phyloP scores from a whole-genome alignment of 2,888 invertebrate genomes.

The Rambutsinella grinnellia region DNA sequence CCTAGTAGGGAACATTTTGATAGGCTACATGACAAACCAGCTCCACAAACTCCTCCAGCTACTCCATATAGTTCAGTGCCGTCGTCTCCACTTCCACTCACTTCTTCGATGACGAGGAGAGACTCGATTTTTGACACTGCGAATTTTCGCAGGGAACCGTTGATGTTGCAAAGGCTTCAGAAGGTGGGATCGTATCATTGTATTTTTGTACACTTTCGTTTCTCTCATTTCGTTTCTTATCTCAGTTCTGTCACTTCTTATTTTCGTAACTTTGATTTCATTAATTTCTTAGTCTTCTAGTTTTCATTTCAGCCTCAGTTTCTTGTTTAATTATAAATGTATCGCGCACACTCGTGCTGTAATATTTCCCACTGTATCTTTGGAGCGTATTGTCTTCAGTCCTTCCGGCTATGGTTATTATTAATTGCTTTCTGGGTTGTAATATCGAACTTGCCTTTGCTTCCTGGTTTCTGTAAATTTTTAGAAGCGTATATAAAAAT shows the following conservation, averaged over 20 bases:
- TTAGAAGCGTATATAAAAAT: too few species aligned
- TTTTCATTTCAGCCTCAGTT: too few species aligned
- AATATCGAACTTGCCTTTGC: too few species aligned
- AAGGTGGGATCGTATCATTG: slow-evolving; percentile 59
- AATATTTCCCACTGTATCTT: too few species aligned
- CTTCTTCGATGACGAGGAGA: slow-evolving; percentile 52
- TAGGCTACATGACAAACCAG: slow-evolving; percentile 36
- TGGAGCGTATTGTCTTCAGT: too few species aligned
- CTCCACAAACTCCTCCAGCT: slow-evolving; percentile 58
- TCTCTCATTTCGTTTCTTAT: neutral
- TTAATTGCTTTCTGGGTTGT: too few species aligned
- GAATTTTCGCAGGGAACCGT: slow-evolving; percentile 45
- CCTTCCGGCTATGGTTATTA: too few species aligned
- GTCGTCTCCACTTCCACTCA: slow-evolving; percentile 64
- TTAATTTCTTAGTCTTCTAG: slow-evolving; percentile 5
- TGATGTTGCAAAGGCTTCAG: slow-evolving; percentile 64
- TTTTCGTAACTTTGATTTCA: slow-evolving; percentile 1
- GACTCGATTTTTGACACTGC: slow-evolving; percentile 63
- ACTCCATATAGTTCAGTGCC: slow-evolving; percentile 64
- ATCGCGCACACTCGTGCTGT: too few species aligned
- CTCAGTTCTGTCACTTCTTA: neutral
- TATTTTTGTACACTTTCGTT: slow-evolving; percentile 9
- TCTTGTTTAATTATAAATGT: too few species aligned
- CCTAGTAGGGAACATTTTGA: slow-evolving; percentile 24
- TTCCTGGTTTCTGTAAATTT: too few species aligned